Evolutionary conservation across 2,888 invertebrate species (phyloP), one percentile per base, ranked within the genome.

Genomic region (Toxonevra muliebris): DNA sequence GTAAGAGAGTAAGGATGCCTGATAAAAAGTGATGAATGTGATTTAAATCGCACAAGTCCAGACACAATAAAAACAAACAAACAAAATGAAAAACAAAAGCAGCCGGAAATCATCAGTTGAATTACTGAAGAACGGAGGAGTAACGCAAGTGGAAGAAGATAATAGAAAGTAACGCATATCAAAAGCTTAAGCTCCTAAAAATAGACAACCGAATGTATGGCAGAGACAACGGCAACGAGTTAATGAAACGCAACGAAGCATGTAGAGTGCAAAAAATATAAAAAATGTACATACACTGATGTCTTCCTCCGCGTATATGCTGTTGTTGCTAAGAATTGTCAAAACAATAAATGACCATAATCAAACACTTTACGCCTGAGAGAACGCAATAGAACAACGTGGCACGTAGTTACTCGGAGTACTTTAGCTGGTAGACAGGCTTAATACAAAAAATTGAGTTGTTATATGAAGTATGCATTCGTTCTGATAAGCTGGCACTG

Each of bases 351-450:
- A 80, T 76, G 80, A 72, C 75, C 73, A 77, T 76, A 80, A 79
- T 80, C 80, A 81, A 81, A 80, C 79, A 79, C 80, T 81, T 80
- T 77, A 79, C 80, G 75, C 76, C 77, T 79, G 77, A 81, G 72
- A 79, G 80, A 74, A 71, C 76, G 65, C 65, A 65, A 42, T 53
- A 30, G 30, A 2, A 30, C 30, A 30, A 30, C 30, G 7, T 30
- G 7, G 30, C 30, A 30, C 30, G 30, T 30, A 30, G 30, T 30
- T 30, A 30, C 30, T 30, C 30, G 30, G 30, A 30, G 30, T 30
- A 30, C 7, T 30, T 30, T 30, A 30, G 30, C 30, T 30, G 30
- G 30, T 2, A 4, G 30, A 30, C 2, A 30, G 30, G n/a, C n/a
- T n/a, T n/a, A n/a, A 30, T 30, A 30, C 30, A 2, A 30, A 30